phyloP scores from a whole-genome alignment of 2,888 invertebrate species.

The Tetranychus piercei region DNA sequence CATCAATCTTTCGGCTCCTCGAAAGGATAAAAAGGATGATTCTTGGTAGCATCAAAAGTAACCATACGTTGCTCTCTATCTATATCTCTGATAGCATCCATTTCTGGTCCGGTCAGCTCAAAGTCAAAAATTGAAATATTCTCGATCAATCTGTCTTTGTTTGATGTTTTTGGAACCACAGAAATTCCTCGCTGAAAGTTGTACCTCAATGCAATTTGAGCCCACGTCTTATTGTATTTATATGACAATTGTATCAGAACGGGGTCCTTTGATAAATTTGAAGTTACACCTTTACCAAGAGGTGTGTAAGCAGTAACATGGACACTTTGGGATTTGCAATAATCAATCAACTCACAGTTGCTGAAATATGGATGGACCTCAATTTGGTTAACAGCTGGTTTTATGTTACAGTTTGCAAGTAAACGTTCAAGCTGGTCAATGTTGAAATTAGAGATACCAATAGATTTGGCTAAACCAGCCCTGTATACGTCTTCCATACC shows the following conservation, averaged over 20 bases:
- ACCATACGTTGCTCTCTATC: neutral
- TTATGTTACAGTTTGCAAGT: constrained; percentile 38
- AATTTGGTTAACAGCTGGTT: constrained; percentile 36
- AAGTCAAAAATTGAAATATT: neutral
- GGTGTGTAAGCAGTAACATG: constrained; percentile 58
- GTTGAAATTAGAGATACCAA: constrained; percentile 70
- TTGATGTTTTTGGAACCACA: neutral
- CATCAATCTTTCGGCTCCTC: neutral
- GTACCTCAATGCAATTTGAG: neutral
- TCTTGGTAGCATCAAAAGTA: neutral
- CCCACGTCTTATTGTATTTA: neutral
- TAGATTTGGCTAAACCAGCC: constrained; percentile 47
- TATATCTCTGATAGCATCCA: neutral
- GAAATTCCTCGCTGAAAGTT: neutral
- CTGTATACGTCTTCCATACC: constrained; percentile 52
- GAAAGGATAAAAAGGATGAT: neutral
- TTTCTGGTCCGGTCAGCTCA: neutral
- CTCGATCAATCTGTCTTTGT: neutral
- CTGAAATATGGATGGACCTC: constrained; percentile 59
- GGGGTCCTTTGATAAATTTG: neutral
- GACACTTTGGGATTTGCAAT: constrained; percentile 44
- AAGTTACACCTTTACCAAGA: constrained; percentile 39
- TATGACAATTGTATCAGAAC: neutral
- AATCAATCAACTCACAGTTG: constrained; percentile 43
- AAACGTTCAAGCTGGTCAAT: constrained; percentile 49